Conservation (phyloP, 1,140 invertebrate species). For the Euura lappo region DNA sequence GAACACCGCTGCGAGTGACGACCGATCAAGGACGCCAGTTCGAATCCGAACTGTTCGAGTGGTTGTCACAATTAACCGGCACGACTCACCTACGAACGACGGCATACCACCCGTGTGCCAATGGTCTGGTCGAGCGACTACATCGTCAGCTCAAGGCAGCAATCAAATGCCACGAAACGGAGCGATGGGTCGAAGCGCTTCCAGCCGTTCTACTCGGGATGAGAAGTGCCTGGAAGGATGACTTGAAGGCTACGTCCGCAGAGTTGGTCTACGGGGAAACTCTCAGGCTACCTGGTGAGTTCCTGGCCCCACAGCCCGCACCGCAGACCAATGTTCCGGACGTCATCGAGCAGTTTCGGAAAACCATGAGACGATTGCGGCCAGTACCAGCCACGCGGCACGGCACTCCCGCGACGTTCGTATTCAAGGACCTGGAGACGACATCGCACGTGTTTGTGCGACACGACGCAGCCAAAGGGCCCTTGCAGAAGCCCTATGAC, state of each 20-base stretch:
- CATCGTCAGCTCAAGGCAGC: constrained; percentile 24
- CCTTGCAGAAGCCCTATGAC: constrained; percentile 36
- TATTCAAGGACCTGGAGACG: constrained; percentile 31
- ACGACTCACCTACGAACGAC: constrained; percentile 33
- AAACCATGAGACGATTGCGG: constrained; percentile 15
- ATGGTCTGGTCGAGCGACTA: constrained; percentile 19
- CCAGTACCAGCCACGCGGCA: constrained; percentile 18
- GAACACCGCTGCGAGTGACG: constrained; percentile 36
- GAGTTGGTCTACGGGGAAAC: constrained; percentile 38
- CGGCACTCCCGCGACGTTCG: constrained; percentile 22
- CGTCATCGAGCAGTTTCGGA: constrained; percentile 11
- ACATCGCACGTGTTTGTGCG: constrained; percentile 37
- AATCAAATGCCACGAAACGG: constrained; percentile 19
- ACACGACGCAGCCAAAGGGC: constrained; percentile 28
- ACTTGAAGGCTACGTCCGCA: constrained; percentile 34
- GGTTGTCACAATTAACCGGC: constrained; percentile 34
- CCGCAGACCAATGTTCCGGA: no score
- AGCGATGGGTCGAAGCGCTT: constrained; percentile 25
- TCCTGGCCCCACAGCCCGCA: constrained; percentile 26
- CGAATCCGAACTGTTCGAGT: constrained; percentile 37
- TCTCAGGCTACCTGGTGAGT: constrained; percentile 39
- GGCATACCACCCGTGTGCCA: constrained; percentile 39
- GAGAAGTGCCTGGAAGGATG: constrained; percentile 27
- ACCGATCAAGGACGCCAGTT: constrained; percentile 41
- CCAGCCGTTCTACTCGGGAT: constrained; percentile 32